Evolutionary conservation across 2,113 vertebrate species (phyloP).

Genomic region (Anhinga anhinga): DNA sequence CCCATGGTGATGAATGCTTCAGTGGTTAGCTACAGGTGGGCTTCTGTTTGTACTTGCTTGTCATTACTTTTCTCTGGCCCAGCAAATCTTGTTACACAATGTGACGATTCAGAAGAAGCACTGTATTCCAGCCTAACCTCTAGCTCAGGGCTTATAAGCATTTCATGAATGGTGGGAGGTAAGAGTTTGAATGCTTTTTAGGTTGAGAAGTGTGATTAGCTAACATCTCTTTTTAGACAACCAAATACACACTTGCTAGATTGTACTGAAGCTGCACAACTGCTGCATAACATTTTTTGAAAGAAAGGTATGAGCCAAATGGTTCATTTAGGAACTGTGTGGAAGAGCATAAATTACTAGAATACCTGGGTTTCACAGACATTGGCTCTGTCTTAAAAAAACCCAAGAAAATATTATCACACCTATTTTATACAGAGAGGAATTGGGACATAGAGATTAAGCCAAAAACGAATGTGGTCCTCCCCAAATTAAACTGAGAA

Average conservation of each 20-base stretch:
- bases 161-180: background rate
- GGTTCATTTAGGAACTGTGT: background rate
- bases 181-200: background rate
- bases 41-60: background rate
- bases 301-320: background rate
- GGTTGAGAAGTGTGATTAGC: background rate
- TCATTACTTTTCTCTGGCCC: background rate
- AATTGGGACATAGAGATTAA: background rate
- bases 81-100: background rate
- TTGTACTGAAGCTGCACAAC: background rate
- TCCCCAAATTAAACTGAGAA: background rate
- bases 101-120: background rate
- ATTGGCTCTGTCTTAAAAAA: background rate
- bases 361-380: background rate
- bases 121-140: background rate
- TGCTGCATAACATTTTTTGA: background rate
- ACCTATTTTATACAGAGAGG: background rate
- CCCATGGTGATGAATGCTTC: background rate
- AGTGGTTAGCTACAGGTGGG: background rate
- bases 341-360: background rate
- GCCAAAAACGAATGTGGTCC: background rate
- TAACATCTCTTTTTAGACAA: background rate
- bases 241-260: background rate
- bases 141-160: background rate
- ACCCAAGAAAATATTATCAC: background rate